Evolutionary conservation across 1,140 invertebrate genomes (phyloP).

Genomic region (Caerostris extrusa): DNA sequence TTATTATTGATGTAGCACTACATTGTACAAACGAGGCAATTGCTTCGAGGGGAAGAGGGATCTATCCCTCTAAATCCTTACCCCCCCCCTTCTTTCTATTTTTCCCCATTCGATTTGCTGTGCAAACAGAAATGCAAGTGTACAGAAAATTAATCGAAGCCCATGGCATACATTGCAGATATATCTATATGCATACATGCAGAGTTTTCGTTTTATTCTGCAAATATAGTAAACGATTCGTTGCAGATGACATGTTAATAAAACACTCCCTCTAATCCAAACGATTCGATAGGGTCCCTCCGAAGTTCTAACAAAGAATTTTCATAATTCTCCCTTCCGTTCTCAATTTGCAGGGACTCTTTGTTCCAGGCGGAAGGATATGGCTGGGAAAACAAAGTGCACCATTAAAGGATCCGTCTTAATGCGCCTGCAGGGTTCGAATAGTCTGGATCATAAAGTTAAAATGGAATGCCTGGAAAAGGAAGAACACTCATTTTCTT

Average conservation of each 20-base stretch:
- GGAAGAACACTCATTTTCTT: neutral
- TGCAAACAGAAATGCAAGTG: constrained; percentile 34
- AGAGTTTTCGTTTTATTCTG: neutral
- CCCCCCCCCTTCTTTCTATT: neutral
- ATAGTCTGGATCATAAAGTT: constrained; percentile 53
- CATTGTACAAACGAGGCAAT: neutral
- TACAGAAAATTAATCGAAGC: constrained; percentile 31
- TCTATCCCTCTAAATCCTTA: neutral
- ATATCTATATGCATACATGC: neutral
- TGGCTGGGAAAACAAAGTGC: constrained; percentile 51
- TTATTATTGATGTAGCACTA: constrained; percentile 23
- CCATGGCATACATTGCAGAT: neutral
- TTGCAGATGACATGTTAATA: constrained; percentile 3
- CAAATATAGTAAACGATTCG: neutral
- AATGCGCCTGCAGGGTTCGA: constrained; percentile 6
- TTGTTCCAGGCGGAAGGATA: constrained; percentile 33
- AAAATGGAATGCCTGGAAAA: constrained; percentile 52
- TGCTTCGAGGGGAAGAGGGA: neutral
- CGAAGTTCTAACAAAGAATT: constrained; percentile 35
- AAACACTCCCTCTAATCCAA: constrained; percentile 22
- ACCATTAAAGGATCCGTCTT: constrained; percentile 41
- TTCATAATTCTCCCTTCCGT: constrained; percentile 42
- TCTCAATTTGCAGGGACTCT: constrained; percentile 30
- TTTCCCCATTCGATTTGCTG: constrained; percentile 24
- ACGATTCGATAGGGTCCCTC: neutral